Base-by-base conservation (phyloP, 2,797 vertebrate species). In the Carduelis carduelis region DNA sequence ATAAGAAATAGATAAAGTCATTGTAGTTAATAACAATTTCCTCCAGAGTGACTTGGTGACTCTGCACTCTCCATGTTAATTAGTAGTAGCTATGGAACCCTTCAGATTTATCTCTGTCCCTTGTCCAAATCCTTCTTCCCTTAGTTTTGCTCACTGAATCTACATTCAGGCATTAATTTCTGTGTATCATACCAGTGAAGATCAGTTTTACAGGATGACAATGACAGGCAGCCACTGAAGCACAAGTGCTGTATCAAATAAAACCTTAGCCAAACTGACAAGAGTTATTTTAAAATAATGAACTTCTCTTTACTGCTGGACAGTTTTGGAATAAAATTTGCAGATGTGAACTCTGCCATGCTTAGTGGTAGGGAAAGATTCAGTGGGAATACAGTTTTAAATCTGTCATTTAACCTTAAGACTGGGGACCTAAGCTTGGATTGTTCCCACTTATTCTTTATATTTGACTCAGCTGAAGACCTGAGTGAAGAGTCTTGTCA, bases 131-230 rank as follows among this genome's bases (percentile, higher is more conserved):
- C 8, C 14, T 46, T 76, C 34, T 70, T 59, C 26, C 14, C 19
- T 57, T 65, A 18, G 16, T 63, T 94, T 87, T 92, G 68, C 75
- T 71, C 46, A 43, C 43, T 68, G 66, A 72, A 63, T 87, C 41
- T 76, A 64, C 41, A 66, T 75, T 71, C 71, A 92, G 71, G 11
- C 50, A 74, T 74, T 94, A 64, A 84, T 95, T 93, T 89, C 46
- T 66, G 4, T 77, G 32, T 90, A 60, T 66, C 56, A 55, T 53
- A 90, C 32, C 30, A 70, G 56, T 66, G 69, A 93, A 92, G 55
- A 93, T 79, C n/a, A 52, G 53, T 68, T 96, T 94, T 95, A 71
- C n/a, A 87, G 59, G 43, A 68, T 87, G 78, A 90, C 78, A 74
- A 24, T 76, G 94, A 84, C 56, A 66, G 55, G 35, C 74, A 76